Base-by-base conservation (phyloP, 2,797 vertebrate species). In the Sandelia bainsii region DNA sequence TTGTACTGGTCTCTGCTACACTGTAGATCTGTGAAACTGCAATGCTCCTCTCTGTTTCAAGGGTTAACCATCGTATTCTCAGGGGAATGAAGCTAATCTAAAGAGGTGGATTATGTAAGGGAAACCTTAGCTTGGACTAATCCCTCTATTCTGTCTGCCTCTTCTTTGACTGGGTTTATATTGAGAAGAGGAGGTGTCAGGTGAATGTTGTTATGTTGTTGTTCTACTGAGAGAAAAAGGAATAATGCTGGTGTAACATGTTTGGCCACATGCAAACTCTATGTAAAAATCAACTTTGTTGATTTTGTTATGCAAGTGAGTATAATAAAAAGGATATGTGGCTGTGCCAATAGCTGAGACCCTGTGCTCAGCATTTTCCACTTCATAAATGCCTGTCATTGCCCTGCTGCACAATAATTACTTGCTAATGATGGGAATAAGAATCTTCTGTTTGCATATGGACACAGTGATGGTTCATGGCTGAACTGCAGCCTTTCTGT, bases 41-140 rank as follows among this genome's bases (percentile, higher is more conserved):
- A 9, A 29, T 25, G 37, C 54, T 48, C 34, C 42, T 68, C 23
- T 69, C 20, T 27, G 51, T 79, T 70, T 56, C 61, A 72, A 72
- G 62, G 61, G 71, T 85, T 83, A 77, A 85, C 70, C 72, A 68
- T 75, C 79, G 59, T 34, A 10, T 80, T 85, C 68, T 77, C 77
- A 45, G 58, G 40, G 77, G 64, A 85, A 63, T 69, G 22, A 58
- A 66, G 54, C 63, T 88, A 77, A 91, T 88, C 82, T 88, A 65
- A 84, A 87, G 76, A 0, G 37, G 70, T 76, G 87, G 84, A 81
- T 89, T 90, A 88, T 81, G 72, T 77, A 76, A 90, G 19, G 52
- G 48, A 69, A 87, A 75, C 81, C 72, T 83, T 64, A 65, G 65
- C 62, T 25, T 1, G 2, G 63, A 49, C 67, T 82, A 81, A 89